Evolutionary conservation across 2,888 invertebrate genomes (phyloP), one percentile per base, ranked within the genome.

Genomic region (Noctua janthina): DNA sequence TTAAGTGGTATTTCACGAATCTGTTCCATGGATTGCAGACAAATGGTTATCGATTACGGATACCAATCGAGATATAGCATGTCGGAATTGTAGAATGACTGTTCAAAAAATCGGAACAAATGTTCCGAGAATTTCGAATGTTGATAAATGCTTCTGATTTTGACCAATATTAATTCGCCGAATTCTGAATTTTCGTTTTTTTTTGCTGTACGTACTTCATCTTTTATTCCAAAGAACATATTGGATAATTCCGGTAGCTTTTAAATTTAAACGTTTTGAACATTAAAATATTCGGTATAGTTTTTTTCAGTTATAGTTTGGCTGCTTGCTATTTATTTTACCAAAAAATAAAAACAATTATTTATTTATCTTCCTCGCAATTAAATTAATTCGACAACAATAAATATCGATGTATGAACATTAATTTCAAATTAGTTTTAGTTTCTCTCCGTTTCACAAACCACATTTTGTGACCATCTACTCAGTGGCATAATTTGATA

Each of bases 401-500:
- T 64, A n/a, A 35, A 56, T n/a, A 35, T 69, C 15, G 23, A 62
- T 49, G 20, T 46, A 43, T 2, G 3, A 29, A 20, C 17, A 64
- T 69, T 69, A n/a, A 64, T 71, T 39, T 43, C 5, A 56, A 39
- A 71, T 62, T n/a, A 56, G 20, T 46, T 7, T 17, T n/a, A 66
- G 5, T 71, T 69, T 43, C 54, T 69, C 35, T 49, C 10, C 20
- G 17, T 67, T 66, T 49, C 10, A 29, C n/a, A 79, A 74, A 62
- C 71, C 64, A 51, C 43, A 74, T 81, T 81, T 20, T 71, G 68
- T 68, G 73, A 49, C 67, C 39, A 59, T 78, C 46, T 68, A 74
- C 59, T 81, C 59, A 74, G 59, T 84, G 51, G 67, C 29, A 86
- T 82, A 81, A 87, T 84, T 87, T 86, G 73, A 78, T 74, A 78